Evolutionary conservation across 2,888 invertebrate genomes (phyloP).

Genomic region (Embidobia sp.): DNA sequence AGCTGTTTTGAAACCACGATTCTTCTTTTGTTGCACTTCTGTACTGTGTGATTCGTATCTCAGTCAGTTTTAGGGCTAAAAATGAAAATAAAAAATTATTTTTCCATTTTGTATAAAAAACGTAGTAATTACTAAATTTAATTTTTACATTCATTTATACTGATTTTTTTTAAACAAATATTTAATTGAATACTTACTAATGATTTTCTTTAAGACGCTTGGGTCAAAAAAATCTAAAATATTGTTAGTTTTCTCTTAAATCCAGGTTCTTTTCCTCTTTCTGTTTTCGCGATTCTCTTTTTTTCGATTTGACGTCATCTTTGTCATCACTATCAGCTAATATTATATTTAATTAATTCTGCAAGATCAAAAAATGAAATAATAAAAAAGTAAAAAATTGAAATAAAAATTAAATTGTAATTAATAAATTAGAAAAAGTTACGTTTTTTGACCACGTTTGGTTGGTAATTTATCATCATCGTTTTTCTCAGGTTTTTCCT

Average conservation of each 20-base stretch:
- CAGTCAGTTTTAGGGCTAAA: constrained; percentile 86
- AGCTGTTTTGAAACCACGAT: constrained; percentile 89
- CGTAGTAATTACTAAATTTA: too few species aligned
- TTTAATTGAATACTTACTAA: too few species aligned
- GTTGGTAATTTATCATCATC: constrained; percentile 84
- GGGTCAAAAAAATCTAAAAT: constrained; percentile 95
- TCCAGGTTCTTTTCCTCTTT: constrained; percentile 86
- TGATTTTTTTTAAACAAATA: too few species aligned
- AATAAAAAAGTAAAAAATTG: too few species aligned
- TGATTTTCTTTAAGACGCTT: constrained; percentile 90
- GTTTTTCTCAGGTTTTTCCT: constrained; percentile 82
- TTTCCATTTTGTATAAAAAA: too few species aligned
- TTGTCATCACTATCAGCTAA: constrained; percentile 90
- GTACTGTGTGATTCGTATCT: constrained; percentile 67
- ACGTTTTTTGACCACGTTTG: constrained; percentile 83
- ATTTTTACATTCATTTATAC: too few species aligned
- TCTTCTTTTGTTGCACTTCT: constrained; percentile 80
- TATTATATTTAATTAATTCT: constrained; percentile 91
- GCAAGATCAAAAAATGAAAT: too few species aligned
- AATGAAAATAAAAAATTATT: too few species aligned
- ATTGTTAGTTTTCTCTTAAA: constrained; percentile 91
- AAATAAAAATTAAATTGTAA: too few species aligned
- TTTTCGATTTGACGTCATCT: constrained; percentile 81
- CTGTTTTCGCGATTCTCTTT: constrained; percentile 82
- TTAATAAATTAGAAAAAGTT: constrained; percentile 27